phyloP scores from a whole-genome alignment of 1,140 invertebrate genomes.

The Plectus sambesii region DNA sequence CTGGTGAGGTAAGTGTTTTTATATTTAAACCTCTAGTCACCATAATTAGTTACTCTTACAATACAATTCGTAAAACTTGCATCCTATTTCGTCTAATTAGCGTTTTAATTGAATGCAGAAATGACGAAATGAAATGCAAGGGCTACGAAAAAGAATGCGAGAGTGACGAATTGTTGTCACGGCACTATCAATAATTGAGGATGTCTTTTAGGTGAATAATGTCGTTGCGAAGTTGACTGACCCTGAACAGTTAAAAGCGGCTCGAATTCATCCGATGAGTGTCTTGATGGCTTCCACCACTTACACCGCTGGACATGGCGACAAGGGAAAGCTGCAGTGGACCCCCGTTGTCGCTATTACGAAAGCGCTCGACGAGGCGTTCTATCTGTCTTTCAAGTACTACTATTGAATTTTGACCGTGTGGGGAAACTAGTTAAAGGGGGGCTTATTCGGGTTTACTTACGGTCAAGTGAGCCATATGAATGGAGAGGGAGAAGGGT shows the following conservation, averaged over 20 bases:
- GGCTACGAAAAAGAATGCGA: constrained; percentile 17
- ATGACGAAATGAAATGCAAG: constrained; percentile 1
- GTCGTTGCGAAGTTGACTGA: constrained; percentile 45
- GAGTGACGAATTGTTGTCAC: no score
- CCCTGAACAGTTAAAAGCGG: constrained; percentile 47
- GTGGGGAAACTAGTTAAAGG: no score
- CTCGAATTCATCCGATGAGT: constrained; percentile 54
- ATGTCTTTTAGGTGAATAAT: constrained; percentile 10
- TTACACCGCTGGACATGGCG: constrained; percentile 53
- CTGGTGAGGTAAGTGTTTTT: no score
- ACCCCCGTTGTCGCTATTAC: constrained; percentile 31
- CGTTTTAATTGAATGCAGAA: no score
- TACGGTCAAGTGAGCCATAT: no score
- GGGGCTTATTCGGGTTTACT: no score
- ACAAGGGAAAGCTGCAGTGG: constrained; percentile 48
- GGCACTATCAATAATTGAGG: constrained; percentile 49
- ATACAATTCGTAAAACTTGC: no score
- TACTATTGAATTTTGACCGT: no score
- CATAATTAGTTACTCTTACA: no score
- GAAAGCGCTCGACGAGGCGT: constrained; percentile 46
- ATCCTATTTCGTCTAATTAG: no score
- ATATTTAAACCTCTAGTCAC: no score
- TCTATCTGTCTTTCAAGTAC: constrained; percentile 48
- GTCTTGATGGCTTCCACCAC: constrained; percentile 53
- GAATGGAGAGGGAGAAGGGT: no score